Evolutionary conservation across 2,113 vertebrate species (phyloP).

Genomic region (Meriones unguiculatus): DNA sequence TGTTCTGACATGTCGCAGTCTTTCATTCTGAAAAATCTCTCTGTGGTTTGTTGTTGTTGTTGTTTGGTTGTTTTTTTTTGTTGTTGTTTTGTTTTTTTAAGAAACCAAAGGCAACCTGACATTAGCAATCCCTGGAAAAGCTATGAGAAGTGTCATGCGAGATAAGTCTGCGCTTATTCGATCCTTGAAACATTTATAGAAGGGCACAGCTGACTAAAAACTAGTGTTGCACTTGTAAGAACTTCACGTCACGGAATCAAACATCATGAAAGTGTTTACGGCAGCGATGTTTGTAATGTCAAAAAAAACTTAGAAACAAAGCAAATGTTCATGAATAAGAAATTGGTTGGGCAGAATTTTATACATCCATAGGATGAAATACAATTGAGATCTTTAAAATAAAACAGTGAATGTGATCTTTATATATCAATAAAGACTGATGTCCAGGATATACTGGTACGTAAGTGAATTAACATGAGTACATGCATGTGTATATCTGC

Average conservation of each 20-base stretch:
- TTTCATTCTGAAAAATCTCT: slow-evolving; percentile 46
- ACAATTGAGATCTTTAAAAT: neutral
- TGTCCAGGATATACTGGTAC: neutral
- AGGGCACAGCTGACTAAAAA: slow-evolving; percentile 7
- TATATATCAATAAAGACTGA: neutral
- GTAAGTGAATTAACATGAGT: slow-evolving; percentile 1
- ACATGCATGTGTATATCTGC: neutral
- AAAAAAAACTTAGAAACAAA: slow-evolving; percentile 3
- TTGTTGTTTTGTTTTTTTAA: neutral
- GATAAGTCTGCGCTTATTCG: neutral
- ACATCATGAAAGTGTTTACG: neutral
- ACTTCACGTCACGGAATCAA: neutral
- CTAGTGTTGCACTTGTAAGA: neutral
- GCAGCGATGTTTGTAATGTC: neutral
- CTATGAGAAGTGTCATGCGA: neutral
- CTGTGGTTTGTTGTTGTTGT: neutral
- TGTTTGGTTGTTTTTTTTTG: neutral
- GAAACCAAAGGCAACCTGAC: neutral
- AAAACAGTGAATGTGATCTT: neutral
- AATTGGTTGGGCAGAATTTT: neutral
- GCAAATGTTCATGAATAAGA: neutral
- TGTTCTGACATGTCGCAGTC: neutral
- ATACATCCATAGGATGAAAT: neutral
- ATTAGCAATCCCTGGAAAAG: neutral
- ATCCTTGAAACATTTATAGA: neutral